Evolutionary conservation across 2,113 vertebrate species (phyloP), one percentile per base, ranked within the genome.

Genomic region (Dasyurus viverrinus): DNA sequence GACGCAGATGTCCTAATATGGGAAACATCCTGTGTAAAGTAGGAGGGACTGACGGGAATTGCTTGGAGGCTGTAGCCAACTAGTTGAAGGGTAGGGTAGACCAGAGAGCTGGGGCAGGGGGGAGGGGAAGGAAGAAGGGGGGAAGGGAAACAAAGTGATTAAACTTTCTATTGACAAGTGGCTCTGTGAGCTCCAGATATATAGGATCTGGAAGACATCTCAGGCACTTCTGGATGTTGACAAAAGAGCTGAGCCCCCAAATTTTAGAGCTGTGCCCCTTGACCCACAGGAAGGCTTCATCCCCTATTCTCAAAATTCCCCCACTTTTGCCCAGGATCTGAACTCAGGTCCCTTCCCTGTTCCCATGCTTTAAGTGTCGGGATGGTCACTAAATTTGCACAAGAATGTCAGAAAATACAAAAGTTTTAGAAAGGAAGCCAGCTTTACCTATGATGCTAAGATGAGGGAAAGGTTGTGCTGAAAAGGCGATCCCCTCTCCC

Each of bases 1-100:
- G 99, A 99, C 99, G 99, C 98, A 99, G 98, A 98, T 99, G 98
- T 98, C 99, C 99, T 99, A 98, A 99, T 98, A 98, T 98, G 99
- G 99, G 97, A 98, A 98, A 98, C 98, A 99, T 99, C 98, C 98
- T 98, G 98, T 98, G 97, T 92, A 96, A 95, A 53, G 91, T 94
- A 97, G 97, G 98, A 92, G 98, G 98, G 97, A 98, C 97, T 98
- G 98, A 98, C 98, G 98, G 98, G 98, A 98, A 98, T 97, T 95
- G 98, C 98, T 98, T 91, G 55, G 98, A 2, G 97, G 98, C 98
- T 97, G 98, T 95, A 97, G 98, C 98, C 99, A 99, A 98, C 96
- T 94, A 96, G 97, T 98, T 97, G 98, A 97, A 96, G 97, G 94
- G 97, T 94, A 54, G 97, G 95, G 96, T 90, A 95, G 24, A 95